phyloP scores from a whole-genome alignment of 2,888 invertebrate species.

The Rhamphomyia laevipes region DNA sequence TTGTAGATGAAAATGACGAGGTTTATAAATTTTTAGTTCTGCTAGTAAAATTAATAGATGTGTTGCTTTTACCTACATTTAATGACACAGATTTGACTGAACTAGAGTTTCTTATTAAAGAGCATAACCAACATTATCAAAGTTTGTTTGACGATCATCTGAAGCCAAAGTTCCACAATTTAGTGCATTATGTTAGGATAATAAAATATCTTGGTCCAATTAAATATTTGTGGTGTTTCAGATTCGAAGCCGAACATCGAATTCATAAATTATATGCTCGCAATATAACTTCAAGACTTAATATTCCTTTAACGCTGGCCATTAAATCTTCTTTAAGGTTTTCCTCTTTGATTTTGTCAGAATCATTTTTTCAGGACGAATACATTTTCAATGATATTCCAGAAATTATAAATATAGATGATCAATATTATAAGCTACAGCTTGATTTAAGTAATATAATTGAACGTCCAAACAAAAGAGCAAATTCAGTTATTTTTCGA shows the following conservation, averaged over 20 bases:
- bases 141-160: constrained; percentile 10
- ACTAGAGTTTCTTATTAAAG: constrained; percentile 7
- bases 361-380: constrained; percentile 9
- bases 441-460: no score
- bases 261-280: constrained; percentile 11
- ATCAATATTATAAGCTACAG: not conserved
- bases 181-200: constrained; percentile 11
- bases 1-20: constrained; percentile 7
- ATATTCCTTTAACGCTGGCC: constrained; percentile 10
- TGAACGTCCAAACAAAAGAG: no score
- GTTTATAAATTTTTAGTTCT: constrained; percentile 2
- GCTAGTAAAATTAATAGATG: constrained; percentile 10
- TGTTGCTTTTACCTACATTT: constrained; percentile 8
- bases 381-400: not conserved
- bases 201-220: constrained; percentile 10
- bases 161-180: constrained; percentile 10
- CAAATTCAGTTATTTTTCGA: no score
- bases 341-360: constrained; percentile 7
- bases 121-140: constrained; percentile 9
- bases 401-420: not conserved
- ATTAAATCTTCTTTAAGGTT: constrained; percentile 13
- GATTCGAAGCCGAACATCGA: constrained; percentile 12
- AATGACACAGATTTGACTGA: constrained; percentile 6
- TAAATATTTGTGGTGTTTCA: constrained; percentile 11
- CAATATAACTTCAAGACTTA: constrained; percentile 12